Base-by-base conservation (phyloP, 2,113 vertebrate genomes). In the Emydocephalus ijimae region DNA sequence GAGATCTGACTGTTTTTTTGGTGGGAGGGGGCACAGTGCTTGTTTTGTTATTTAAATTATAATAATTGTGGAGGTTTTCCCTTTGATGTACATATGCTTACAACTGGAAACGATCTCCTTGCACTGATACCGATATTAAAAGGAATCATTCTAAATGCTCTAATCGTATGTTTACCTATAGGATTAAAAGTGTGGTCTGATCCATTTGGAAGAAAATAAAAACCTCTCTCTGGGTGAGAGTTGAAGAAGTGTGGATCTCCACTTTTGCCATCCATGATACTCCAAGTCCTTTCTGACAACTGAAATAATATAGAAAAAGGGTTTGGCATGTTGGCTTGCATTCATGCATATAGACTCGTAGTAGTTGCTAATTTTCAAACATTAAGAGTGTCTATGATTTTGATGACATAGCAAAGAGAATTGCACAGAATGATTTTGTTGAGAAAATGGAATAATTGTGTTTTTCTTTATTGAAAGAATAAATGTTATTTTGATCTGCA, bases 181-280 rank as follows among this genome's bases (percentile, higher is more conserved):
- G 98, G 98, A 92, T 95, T 98, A 92, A 98, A 98, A 97, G 98
- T 98, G 87, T 98, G 98, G 98, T 98, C 98, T 90, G 98, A 98
- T 96, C 98, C 98, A 6, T 98, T 98, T 96, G 96, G 97, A 97
- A 97, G 97, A 94, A 98, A 98, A 86, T 98, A 93, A 97, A 93
- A 57, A 81, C 91, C 64, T 3, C 59, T 89, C 64, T 92, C 64
- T 26, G 93, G 93, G 95, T 92, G 64, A 74, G 93, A 94, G 94
- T 96, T 94, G 94, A 29, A 52, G 90, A 85, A 91, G 93, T 87
- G 29, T 69, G 2, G 91, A 93, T 23, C 87, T 18, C 81, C 64
- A 93, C 89, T 94, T 90, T 39, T 93, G 56, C 55, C 45, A 39
- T 52, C 61, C 18, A 3, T 24, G 9, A 91, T 87, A 20, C 88